Percentiles rank a stretch among this genome's conserved stretches.
Evolutionary conservation across 1,140 invertebrate genomes (phyloP).

Genomic region (Meloidogyne floridensis): DNA sequence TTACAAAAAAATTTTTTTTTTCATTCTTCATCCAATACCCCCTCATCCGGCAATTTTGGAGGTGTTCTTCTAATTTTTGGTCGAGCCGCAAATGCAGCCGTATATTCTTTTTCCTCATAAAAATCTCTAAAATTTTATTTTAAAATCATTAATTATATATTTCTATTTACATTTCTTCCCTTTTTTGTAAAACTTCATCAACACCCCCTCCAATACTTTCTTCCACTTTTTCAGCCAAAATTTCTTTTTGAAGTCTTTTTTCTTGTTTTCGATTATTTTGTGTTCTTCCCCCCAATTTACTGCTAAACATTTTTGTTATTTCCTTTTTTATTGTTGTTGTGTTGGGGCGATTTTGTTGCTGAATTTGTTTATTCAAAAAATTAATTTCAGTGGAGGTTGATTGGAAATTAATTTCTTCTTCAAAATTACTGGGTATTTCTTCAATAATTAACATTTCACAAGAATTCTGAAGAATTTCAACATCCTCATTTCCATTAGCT

Average conservation of each 20-base stretch:
- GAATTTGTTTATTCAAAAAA: neutral
- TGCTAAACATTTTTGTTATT: slow-evolving; percentile 17
- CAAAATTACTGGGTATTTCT: neutral
- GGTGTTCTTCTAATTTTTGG: slow-evolving; percentile 54
- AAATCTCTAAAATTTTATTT: slow-evolving; percentile 16
- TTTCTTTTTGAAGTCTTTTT: neutral
- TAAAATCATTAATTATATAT: neutral
- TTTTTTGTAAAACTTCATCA: neutral
- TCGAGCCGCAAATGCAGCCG: slow-evolving; percentile 45
- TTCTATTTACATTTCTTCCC: neutral
- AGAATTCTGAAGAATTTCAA: slow-evolving; percentile 2
- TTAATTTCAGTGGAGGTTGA: neutral
- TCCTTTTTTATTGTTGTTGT: neutral
- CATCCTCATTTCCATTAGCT: neutral
- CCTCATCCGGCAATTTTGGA: slow-evolving; percentile 15
- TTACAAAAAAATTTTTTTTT: neutral
- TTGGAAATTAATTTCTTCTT: neutral
- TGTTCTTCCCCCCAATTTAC: slow-evolving; percentile 3
- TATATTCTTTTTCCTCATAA: slow-evolving; percentile 42
- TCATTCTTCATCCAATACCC: neutral
- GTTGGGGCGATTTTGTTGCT: neutral
- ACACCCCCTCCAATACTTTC: neutral
- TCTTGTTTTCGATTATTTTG: slow-evolving; percentile 5
- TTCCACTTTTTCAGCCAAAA: neutral
- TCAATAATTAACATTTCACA: slow-evolving; percentile 8